Base-by-base conservation (phyloP, 2,113 vertebrate genomes). In the Nycticorax nycticorax region DNA sequence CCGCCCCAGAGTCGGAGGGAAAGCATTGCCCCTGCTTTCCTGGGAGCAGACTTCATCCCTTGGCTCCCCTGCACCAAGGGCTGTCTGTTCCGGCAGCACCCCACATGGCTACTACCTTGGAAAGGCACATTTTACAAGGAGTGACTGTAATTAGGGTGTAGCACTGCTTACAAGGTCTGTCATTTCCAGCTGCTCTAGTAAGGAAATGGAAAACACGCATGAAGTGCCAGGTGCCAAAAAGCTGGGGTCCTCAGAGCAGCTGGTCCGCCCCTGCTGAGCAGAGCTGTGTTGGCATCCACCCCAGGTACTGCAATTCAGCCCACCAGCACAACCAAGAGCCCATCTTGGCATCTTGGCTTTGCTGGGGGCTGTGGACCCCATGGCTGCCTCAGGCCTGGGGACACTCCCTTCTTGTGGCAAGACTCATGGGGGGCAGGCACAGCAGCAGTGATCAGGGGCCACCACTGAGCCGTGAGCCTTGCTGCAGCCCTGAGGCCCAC, bases 71-170 rank as follows among this genome's bases (percentile, higher is more conserved):
- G 39, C 57, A 84, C 69, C 33, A 69, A 97, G 92, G 79, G 83
- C 93, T 93, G 94, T 91, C 97, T 97, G 97, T 89, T 97, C 93
- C 83, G 81, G 96, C 92, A 96, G 96, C 90, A 74, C 85, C 56
- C 52, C 66, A 67, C 43, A 74, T 28, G 21, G 89, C 86, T 95
- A 47, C 75, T 98, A 89, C 68, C 96, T 82, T 97, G 92, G 92
- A 98, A 98, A 98, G 97, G 97, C 97, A 98, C 95, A 86, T 97
- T 97, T 95, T 98, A 97, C 71, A 79, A 95, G 77, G 94, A 97
- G 94, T 0, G 1, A 8, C 41, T n/a, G 12, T 43, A 53, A 75
- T 20, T 16, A 37, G 47, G 43, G 13, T 81, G 33, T 62, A 4
- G 3, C 4, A 1, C 35, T 59, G 39, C 76, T 35, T 71, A 76